Percentiles rank a stretch among this genome's conserved stretches.
Conservation (phyloP, 2,113 vertebrate genomes). For the Ranitomeya variabilis region DNA sequence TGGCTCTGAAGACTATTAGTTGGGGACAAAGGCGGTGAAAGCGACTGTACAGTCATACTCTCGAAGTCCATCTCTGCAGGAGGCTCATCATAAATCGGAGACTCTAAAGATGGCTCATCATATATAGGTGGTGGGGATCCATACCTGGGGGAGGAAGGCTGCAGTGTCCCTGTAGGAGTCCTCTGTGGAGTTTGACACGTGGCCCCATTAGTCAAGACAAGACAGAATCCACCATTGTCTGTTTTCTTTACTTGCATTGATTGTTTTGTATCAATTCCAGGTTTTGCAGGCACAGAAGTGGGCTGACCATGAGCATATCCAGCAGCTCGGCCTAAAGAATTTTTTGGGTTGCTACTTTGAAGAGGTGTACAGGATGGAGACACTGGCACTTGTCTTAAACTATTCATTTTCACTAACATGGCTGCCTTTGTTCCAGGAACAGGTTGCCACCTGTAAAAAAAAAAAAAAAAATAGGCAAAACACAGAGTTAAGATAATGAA, state of each 20-base stretch:
- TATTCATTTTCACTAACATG: constrained; percentile 89
- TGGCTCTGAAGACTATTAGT: constrained; percentile 75
- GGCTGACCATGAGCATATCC: constrained; percentile 66
- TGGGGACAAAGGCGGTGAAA: constrained; percentile 70
- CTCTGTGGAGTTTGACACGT: constrained; percentile 71
- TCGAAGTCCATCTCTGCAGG: constrained; percentile 87
- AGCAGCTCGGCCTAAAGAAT: constrained; percentile 63
- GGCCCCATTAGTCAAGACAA: constrained; percentile 73
- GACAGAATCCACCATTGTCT: constrained; percentile 83
- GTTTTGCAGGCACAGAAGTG: constrained; percentile 57
- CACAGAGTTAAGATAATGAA: constrained; percentile 56
- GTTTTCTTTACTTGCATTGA: constrained; percentile 84
- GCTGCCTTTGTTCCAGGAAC: constrained; percentile 82
- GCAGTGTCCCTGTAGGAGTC: constrained; percentile 72
- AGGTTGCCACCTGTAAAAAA: constrained; percentile 84
- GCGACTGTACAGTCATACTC: constrained; percentile 67
- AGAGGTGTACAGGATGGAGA: constrained; percentile 63
- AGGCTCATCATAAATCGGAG: constrained; percentile 87
- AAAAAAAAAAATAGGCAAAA: constrained; percentile 64
- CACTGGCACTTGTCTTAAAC: constrained; percentile 69
- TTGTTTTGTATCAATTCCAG: constrained; percentile 71
- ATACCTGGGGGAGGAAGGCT: constrained; percentile 78
- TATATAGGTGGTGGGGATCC: constrained; percentile 79
- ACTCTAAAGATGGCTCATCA: constrained; percentile 80
- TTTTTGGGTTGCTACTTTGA: constrained; percentile 65